Evolutionary conservation across 2,113 vertebrate genomes (phyloP), one percentile per base, ranked within the genome.

Genomic region (Turnix velox): DNA sequence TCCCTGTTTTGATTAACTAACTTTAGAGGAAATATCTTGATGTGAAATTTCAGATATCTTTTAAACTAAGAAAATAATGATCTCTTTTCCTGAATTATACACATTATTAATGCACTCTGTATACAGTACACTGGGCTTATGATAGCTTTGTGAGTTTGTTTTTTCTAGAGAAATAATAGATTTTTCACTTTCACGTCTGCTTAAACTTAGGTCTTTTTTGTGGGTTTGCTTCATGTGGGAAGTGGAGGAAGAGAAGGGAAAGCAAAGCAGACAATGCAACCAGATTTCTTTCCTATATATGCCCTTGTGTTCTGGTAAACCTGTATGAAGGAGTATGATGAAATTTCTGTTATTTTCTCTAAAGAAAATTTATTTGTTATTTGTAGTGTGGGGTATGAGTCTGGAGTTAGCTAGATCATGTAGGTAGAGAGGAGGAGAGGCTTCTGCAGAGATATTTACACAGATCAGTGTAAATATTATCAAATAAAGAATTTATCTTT

Each of bases 1-100:
- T 96, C 96, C 94, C 46, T 94, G 30, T 74, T 92, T 93, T 87
- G 96, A 96, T 97, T 97, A 95, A 97, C 97, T 98, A 97, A 97
- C 71, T 97, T 97, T 84, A 12, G 72, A 87, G 24, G 31, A 84
- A 87, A 8, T 87, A 86, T 3, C 82, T 91, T 83, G 33, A 62
- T 87, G 68, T 33, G 27, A 77, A 92, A 93, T 40, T 83, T 95
- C 35, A 88, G 37, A 78, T 63, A 65, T 95, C 74, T 96, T 92
- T 94, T 80, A 66, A 76, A 94, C 58, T 86, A 75, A 28, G n/a
- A 92, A 84, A 73, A 67, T 81, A 35, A 85, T 76, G 16, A 75
- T 95, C 37, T 81, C 66, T 16, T 45, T 76, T 86, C 18, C 48
- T 90, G 33, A 80, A 78, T 95, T 91, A 45, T 35, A 24, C 45